These are phyloP conservation scores for Acanthopleura granulata DNA, from an alignment of 2,888 invertebrate species.

Conservation along the genomic window DNA sequence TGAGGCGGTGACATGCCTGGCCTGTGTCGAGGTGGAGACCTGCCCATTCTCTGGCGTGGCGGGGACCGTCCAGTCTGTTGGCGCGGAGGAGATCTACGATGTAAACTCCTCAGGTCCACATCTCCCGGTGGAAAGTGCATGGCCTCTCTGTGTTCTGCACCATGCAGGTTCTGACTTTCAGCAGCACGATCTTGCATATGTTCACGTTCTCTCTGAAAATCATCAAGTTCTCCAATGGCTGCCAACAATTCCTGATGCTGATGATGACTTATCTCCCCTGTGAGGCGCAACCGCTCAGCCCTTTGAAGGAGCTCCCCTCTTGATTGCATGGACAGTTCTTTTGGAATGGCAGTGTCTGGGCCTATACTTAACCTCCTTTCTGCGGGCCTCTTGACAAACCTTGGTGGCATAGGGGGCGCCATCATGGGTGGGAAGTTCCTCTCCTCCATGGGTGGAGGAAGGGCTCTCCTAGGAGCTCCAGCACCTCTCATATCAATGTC, in stretches of 20 bases:
- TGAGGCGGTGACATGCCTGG: no score
- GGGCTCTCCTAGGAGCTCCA: not conserved
- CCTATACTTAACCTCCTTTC: not conserved
- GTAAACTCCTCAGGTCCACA: not conserved
- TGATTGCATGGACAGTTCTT: conserved; percentile 32
- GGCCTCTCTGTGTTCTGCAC: not conserved
- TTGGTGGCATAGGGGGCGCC: not conserved
- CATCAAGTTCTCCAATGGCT: conserved; percentile 18
- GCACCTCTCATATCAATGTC: conserved; percentile 22
- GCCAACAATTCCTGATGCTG: conserved; percentile 59
- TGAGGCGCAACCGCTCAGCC: conserved; percentile 83
- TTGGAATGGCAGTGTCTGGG: conserved; percentile 23
- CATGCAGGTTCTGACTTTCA: not conserved
- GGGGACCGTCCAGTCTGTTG: conserved; percentile 21
- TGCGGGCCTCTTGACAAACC: not conserved
- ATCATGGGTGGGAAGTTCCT: not conserved
- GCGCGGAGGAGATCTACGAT: conserved; percentile 20
- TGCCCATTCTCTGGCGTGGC: conserved; percentile 20
- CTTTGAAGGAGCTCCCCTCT: conserved; percentile 69
- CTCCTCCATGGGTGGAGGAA: not conserved
- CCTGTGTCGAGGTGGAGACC: not conserved
- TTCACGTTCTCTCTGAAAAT: conserved; percentile 13
- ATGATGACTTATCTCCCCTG: conserved; percentile 72
- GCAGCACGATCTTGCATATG: not conserved
- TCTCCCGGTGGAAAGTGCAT: not conserved